A percentile compares a stretch with the other conserved stretches of the same genome.
phyloP scores from a whole-genome alignment of 2,113 vertebrate genomes.

The Aviceda subcristata region DNA sequence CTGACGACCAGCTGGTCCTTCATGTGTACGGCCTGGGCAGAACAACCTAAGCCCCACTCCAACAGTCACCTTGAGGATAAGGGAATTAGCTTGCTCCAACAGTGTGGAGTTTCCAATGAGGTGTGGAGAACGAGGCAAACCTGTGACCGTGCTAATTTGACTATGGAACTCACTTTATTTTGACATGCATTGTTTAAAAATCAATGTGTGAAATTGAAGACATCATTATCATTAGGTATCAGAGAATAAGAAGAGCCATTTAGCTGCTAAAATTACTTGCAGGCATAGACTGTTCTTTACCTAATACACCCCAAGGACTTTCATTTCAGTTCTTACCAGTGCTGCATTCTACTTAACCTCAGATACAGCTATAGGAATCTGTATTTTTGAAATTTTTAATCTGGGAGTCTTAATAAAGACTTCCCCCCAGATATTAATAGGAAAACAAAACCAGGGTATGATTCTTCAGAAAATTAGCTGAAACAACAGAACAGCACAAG shows the following conservation, averaged over 20 bases:
- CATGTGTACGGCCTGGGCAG: not conserved
- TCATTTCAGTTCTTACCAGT: not conserved
- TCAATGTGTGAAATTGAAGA: conserved; percentile 6
- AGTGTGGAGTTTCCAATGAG: not conserved
- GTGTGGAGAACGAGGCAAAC: not conserved
- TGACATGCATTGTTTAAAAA: conserved; percentile 5
- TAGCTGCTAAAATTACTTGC: conserved; percentile 20
- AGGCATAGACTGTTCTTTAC: not conserved
- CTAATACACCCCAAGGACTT: conserved; percentile 1
- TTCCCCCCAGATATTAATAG: not conserved
- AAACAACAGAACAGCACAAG: not conserved
- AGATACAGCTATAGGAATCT: not conserved
- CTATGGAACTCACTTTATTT: not conserved
- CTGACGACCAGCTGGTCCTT: not conserved
- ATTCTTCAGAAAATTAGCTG: not conserved
- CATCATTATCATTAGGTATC: not conserved
- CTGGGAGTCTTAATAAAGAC: not conserved
- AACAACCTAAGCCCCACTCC: not conserved
- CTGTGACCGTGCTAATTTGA: not conserved
- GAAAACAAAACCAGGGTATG: not conserved
- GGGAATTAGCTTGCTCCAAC: not conserved
- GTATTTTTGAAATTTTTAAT: not conserved
- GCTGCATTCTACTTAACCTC: not conserved
- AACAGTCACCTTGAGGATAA: not conserved
- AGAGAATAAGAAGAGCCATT: not conserved